Evolutionary conservation across 1,140 invertebrate genomes (phyloP), one percentile per base, ranked within the genome.

Genomic region (Chrysomallon squamiferum): DNA sequence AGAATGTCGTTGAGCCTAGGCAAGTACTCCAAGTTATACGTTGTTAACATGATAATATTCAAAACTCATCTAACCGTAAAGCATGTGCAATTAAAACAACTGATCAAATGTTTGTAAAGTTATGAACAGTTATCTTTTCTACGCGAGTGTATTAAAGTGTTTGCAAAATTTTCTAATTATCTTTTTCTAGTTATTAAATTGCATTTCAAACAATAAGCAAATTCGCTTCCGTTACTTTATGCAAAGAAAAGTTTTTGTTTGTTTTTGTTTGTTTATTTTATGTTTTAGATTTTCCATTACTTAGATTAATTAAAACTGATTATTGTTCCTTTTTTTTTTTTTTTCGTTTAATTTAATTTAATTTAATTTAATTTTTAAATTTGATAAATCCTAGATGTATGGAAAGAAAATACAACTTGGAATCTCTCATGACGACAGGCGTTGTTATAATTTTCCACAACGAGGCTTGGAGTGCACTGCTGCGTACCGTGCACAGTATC

Each of bases 361-460:
- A n/a, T n/a, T n/a, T n/a, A n/a, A n/a, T n/a, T n/a, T n/a, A n/a
- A n/a, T n/a, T n/a, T n/a, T n/a, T n/a, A n/a, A n/a, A n/a, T n/a
- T n/a, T n/a, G n/a, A n/a, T n/a, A n/a, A n/a, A n/a, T 57, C n/a
- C 5, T 79, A 93, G 92, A 38, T 78, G 75, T 61, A 29, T 56
- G 38, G 45, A 27, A 0, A 66, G 69, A 11, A 45, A 45, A 15
- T 78, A 75, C 57, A 58, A 62, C n/a, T n/a, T 95, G 93, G 79
- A 93, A 91, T 82, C 60, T 15, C 56, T 77, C 3, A 68, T 79
- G 59, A 58, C 65, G 38, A 95, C 95, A 22, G 93, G 92, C 76
- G 94, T 97, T 74, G 94, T 97, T 25, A 95, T 97, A 74, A 95
- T 97, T 43, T 97, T 97, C 86, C 95, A 98, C 86, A 98, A 98